Percentiles rank a stretch among this genome's conserved stretches.
Evolutionary conservation across 2,888 invertebrate genomes (phyloP).

Genomic region (Eilema caniola): DNA sequence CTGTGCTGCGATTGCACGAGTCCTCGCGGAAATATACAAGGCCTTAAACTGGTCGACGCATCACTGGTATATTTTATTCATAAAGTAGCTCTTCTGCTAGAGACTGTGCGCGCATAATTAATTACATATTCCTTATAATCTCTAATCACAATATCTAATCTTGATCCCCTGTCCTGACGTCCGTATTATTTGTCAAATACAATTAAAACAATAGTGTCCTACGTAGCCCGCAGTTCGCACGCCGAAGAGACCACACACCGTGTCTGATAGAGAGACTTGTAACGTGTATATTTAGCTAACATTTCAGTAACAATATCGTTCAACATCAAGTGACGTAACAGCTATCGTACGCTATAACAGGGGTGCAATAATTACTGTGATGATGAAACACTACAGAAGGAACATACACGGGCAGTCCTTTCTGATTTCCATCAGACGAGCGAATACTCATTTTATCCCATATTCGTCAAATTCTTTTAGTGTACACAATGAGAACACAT

Average conservation of each 20-base stretch:
- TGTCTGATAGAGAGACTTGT: conserved; percentile 38
- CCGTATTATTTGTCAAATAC: conserved; percentile 8
- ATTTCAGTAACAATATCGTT: conserved; percentile 45
- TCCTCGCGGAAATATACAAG: neutral
- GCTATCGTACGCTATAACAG: conserved; percentile 14
- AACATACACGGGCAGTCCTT: no score
- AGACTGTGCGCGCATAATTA: neutral
- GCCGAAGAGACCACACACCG: conserved; percentile 40
- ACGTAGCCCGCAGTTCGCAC: conserved; percentile 18
- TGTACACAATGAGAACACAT: no score
- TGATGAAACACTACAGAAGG: neutral
- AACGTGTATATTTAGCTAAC: conserved; percentile 52
- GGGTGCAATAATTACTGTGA: conserved; percentile 35
- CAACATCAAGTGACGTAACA: conserved; percentile 41
- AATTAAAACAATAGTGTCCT: conserved; percentile 13
- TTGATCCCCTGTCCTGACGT: conserved; percentile 25
- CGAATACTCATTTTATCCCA: no score
- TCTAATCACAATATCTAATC: conserved; percentile 15
- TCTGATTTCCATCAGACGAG: no score
- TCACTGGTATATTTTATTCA: neutral
- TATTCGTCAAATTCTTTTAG: no score
- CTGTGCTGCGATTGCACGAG: neutral
- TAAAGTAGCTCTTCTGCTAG: neutral
- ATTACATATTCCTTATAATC: conserved; percentile 20
- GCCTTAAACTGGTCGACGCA: neutral